Evolutionary conservation across 2,797 vertebrate species (phyloP).

Genomic region (Tinamus major): DNA sequence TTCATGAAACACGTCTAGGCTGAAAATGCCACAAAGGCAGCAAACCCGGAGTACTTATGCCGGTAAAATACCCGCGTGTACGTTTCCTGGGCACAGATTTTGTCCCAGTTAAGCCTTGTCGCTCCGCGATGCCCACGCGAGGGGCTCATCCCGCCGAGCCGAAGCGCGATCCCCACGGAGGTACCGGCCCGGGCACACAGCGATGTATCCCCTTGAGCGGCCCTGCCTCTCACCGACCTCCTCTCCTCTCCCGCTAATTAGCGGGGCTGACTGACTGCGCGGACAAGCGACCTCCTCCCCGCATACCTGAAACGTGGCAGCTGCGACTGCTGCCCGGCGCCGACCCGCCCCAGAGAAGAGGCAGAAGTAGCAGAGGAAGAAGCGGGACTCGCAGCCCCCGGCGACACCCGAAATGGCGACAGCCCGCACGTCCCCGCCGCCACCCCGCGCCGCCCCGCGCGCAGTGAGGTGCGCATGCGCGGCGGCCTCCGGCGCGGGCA

Average conservation of each 20-base stretch:
- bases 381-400: not conserved
- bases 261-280: too few species aligned
- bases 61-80: not conserved
- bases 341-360: too few species aligned
- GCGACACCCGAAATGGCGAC: not conserved
- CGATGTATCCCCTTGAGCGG: not conserved
- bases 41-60: not conserved
- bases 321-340: too few species aligned
- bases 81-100: accelerated
- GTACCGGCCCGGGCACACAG: too few species aligned
- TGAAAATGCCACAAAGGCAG: not conserved
- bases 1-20: accelerated
- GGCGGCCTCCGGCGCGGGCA: accelerated
- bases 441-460: accelerated
- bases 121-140: not conserved
- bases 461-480: accelerated
- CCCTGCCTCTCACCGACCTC: not conserved
- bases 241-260: too few species aligned
- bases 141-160: too few species aligned
- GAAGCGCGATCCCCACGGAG: too few species aligned
- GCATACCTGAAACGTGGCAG: too few species aligned
- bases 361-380: too few species aligned
- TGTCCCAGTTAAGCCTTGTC: not conserved
- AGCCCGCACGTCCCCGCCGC: accelerated
- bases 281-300: too few species aligned